Conservation (phyloP, 2,888 invertebrate species). For the Epinotia demarniana region DNA sequence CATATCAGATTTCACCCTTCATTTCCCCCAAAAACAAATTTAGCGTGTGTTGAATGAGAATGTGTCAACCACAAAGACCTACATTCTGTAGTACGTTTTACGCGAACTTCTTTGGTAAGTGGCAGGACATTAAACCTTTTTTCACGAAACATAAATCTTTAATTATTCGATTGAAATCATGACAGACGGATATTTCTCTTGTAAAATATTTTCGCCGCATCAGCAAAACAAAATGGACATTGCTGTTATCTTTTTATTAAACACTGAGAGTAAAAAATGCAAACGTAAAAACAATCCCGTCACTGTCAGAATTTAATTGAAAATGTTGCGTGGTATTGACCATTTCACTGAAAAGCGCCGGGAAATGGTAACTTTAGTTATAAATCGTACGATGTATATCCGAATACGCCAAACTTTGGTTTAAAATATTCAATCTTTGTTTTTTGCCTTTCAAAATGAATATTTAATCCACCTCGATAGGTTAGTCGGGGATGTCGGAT, state of each 20-base stretch:
- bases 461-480: conserved; percentile 11
- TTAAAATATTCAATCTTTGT: conserved; percentile 20
- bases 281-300: neutral
- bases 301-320: conserved; percentile 6
- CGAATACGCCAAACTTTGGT: conserved; percentile 6
- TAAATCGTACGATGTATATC: conserved; percentile 12
- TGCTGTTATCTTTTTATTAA: neutral
- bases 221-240: neutral
- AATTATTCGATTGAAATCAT: too few species aligned
- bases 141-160: too few species aligned
- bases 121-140: too few species aligned
- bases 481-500: conserved; percentile 15
- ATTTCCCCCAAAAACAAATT: too few species aligned
- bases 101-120: too few species aligned
- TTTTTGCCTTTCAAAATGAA: conserved; percentile 15
- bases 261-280: neutral
- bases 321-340: conserved; percentile 12
- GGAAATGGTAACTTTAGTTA: conserved; percentile 5
- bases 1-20: too few species aligned
- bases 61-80: too few species aligned
- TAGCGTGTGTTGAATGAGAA: too few species aligned
- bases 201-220: neutral
- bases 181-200: too few species aligned
- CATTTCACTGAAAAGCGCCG: neutral
- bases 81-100: too few species aligned